Evolutionary conservation across 2,888 invertebrate species (phyloP).

Genomic region (Ectemnius lituratus): DNA sequence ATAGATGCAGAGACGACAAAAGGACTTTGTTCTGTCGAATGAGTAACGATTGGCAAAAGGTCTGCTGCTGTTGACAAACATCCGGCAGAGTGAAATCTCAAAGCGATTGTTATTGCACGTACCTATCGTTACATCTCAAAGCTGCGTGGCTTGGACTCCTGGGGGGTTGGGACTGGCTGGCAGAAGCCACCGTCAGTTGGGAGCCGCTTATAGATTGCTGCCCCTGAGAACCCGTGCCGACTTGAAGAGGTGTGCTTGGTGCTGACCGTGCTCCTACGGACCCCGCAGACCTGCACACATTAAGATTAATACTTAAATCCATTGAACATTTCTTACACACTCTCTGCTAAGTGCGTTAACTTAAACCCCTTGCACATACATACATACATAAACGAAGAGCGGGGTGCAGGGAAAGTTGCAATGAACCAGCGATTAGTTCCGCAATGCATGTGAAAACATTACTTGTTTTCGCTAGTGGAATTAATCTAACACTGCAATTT

Average conservation of each 20-base stretch:
- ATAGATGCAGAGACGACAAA: too few relatives aligned
- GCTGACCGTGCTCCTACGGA: slow-evolving; percentile 84
- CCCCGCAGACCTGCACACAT: slow-evolving; percentile 79
- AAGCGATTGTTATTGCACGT: not conserved
- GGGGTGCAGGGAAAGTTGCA: too few relatives aligned
- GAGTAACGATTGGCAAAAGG: too few relatives aligned
- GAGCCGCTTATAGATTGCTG: slow-evolving; percentile 66
- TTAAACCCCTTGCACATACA: too few relatives aligned
- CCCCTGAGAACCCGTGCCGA: slow-evolving; percentile 68
- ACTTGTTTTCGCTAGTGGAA: too few relatives aligned
- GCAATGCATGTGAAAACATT: too few relatives aligned
- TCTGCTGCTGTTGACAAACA: too few relatives aligned
- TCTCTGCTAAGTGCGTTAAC: too few relatives aligned
- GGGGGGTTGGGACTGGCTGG: slow-evolving; percentile 66
- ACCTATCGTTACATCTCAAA: slow-evolving; percentile 73
- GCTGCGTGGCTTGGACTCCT: slow-evolving; percentile 76
- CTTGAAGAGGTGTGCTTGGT: slow-evolving; percentile 83
- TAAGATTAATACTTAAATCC: not conserved
- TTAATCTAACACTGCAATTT: too few relatives aligned
- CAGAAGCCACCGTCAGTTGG: slow-evolving; percentile 66
- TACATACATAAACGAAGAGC: too few relatives aligned
- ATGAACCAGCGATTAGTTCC: too few relatives aligned
- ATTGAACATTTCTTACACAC: not conserved
- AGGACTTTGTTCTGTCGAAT: too few relatives aligned
- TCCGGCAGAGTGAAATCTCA: not conserved